Evolutionary conservation across 2,888 invertebrate species (phyloP).

Genomic region (Dorcus hopei): DNA sequence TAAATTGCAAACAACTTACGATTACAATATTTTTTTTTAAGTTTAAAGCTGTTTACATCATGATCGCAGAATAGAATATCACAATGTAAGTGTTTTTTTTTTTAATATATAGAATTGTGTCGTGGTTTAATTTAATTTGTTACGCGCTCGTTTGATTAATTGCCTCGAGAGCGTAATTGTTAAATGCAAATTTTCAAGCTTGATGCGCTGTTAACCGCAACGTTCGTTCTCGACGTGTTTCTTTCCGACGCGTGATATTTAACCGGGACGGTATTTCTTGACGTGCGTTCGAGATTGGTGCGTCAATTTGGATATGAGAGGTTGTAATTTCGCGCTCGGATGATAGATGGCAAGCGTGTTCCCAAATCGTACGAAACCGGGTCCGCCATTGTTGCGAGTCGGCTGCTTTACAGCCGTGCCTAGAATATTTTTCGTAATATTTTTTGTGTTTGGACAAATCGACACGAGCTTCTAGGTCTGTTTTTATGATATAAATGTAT

Average conservation of each 20-base stretch:
- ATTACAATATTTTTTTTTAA: background rate
- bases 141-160: no score
- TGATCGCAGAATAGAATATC: background rate
- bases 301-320: background rate
- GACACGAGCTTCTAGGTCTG: conserved; percentile 31
- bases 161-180: no score
- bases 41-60: background rate
- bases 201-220: no score
- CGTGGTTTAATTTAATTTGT: no score
- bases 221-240: no score
- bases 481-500: conserved; percentile 29
- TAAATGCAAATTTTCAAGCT: no score
- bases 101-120: background rate
- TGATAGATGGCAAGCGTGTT: conserved; percentile 41
- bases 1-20: conserved; percentile 8
- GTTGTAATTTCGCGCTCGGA: conserved; percentile 10
- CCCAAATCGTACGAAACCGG: conserved; percentile 45
- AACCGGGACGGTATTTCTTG: no score
- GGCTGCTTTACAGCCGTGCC: conserved; percentile 46
- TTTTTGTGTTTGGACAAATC: conserved; percentile 32
- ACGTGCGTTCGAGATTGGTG: no score
- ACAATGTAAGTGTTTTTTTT: background rate
- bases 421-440: conserved; percentile 38
- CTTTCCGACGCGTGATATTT: no score
- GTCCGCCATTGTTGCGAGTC: conserved; percentile 51